Base-by-base conservation (phyloP, 1,140 invertebrate species). In the Bicyclus anynana region DNA sequence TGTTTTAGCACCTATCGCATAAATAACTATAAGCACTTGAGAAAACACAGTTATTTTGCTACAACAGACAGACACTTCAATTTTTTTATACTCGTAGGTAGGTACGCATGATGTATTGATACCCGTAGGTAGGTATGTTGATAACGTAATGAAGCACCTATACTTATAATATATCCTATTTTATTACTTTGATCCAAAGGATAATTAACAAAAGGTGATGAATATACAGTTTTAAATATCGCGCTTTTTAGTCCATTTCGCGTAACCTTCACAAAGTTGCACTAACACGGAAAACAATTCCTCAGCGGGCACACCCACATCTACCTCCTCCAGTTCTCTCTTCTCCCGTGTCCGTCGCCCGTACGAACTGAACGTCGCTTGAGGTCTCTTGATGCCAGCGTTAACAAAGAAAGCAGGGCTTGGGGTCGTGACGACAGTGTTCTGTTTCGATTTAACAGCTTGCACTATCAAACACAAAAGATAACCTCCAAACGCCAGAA, bases 401-500 rank as follows among this genome's bases (percentile, higher is more conserved):
- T 77, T 87, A 0, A 83, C 59, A 40, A 87, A 73, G 21, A 88
- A 74, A 33, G 84, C 72, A 5, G 77, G 74, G 12, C 76, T 65
- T 1, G 73, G 72, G 1, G 75, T 80, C 2, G 83, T 51, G 47
- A 77, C 76, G 51, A 61, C 35, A 10, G 51, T 65, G 13, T 61
- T 72, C 4, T 81, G 76, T 53, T 84, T 86, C 89, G 80, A 89
- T 67, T 91, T 93, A 5, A 95, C 90, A 0, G 93, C 92, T 58
- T 92, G 91, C 2, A 94, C 92, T 29, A 95, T 92, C 1, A 95
- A 80, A 68, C 93, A 94, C 0, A 95, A 72, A 9, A 95, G 77
- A 74, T 95, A 95, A 5, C 94, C 94, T 7, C 94, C 94, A 65
- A 95, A 95, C 0, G 94, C 94, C 2, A 95, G 74, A 77, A 95